These are phyloP conservation scores for Drosophila rubida DNA, from an alignment of 2,888 invertebrate genomes.

Conservation along the genomic window DNA sequence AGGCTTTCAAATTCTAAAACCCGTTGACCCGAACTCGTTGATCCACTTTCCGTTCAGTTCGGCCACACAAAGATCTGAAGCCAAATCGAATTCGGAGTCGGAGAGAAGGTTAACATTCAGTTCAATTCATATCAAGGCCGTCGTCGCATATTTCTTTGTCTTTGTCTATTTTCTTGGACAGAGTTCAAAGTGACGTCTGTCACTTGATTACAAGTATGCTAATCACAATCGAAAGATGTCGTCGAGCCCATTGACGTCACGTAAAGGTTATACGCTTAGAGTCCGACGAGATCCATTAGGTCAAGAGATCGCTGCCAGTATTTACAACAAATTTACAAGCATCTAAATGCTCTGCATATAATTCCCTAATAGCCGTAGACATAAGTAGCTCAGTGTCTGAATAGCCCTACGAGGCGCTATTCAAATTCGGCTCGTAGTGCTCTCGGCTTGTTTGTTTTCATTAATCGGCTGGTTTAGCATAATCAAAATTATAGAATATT, in stretches of 20 bases:
- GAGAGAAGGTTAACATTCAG: slow-evolving; percentile 41
- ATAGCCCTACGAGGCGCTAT: background rate
- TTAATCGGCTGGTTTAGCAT: slow-evolving; percentile 21
- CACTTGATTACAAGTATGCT: slow-evolving; percentile 41
- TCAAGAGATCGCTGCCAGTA: slow-evolving; percentile 31
- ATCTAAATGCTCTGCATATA: background rate
- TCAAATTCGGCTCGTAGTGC: slow-evolving; percentile 13
- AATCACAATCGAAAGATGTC: slow-evolving; percentile 37
- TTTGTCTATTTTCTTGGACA: slow-evolving; percentile 5
- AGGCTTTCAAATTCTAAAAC: slow-evolving; percentile 50
- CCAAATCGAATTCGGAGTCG: background rate
- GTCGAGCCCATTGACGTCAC: slow-evolving; percentile 30
- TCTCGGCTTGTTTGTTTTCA: slow-evolving; percentile 52
- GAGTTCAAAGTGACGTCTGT: slow-evolving; percentile 42
- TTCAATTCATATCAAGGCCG: slow-evolving; percentile 41
- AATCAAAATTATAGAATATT: slow-evolving; percentile 30
- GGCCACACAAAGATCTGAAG: slow-evolving; percentile 11
- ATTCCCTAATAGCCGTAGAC: background rate
- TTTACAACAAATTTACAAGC: slow-evolving; percentile 9
- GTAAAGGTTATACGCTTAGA: slow-evolving; percentile 11
- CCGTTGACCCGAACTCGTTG: slow-evolving; percentile 59
- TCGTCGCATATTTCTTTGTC: background rate
- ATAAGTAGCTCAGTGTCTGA: slow-evolving; percentile 4
- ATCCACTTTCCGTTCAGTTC: slow-evolving; percentile 43
- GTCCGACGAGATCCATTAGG: slow-evolving; percentile 20